Base-by-base conservation (phyloP, 2,888 invertebrate genomes). In the Andrena camellia region DNA sequence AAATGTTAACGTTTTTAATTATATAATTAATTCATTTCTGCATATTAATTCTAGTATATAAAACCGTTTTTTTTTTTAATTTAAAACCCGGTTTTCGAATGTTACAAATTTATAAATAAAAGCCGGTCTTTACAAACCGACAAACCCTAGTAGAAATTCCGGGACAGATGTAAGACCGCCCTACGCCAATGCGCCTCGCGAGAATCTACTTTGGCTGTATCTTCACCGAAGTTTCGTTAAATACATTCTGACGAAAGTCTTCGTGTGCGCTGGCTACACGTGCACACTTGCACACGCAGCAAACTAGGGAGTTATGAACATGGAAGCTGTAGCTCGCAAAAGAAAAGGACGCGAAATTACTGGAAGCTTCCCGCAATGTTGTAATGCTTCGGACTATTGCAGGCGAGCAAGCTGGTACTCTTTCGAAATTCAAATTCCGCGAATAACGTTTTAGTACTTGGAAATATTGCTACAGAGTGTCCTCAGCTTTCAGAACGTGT, bases 151-250 rank as follows among this genome's bases (percentile, higher is more conserved):
- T 8, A 57, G 3, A 26, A 20, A 57, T 57, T 57, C 26, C 57
- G 26, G 57, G 3, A 57, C 8, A 23, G 57, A 26, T 4, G 20
- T 10, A 4, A 8, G 42, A 23, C 13, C 17, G 1, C 2, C 42
- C 42, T 42, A 42, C 63, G 63, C 42, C 63, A 63, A 13, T 63
- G 35, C 20, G 10, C 2, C 5, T 42, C 13, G 8, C 3, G 42
- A 42, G 23, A 63, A 35, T 63, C 42, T 63, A 42, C 63, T 63
- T 63, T n/a, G 63, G 10, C 20, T 13, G 23, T n/a, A 63, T 42
- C 23, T 63, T 63, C 42, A 23, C 23, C 23, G 23, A 63, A 63
- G 13, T 63, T 63, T 42, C 23, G 63, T 63, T 63, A 23, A 31
- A 23, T 20, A n/a, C 50, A 52, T 52, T 52, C 52, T 67, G 48